Evolutionary conservation across 2,888 invertebrate genomes (phyloP).

Genomic region (Vanessa cardui): DNA sequence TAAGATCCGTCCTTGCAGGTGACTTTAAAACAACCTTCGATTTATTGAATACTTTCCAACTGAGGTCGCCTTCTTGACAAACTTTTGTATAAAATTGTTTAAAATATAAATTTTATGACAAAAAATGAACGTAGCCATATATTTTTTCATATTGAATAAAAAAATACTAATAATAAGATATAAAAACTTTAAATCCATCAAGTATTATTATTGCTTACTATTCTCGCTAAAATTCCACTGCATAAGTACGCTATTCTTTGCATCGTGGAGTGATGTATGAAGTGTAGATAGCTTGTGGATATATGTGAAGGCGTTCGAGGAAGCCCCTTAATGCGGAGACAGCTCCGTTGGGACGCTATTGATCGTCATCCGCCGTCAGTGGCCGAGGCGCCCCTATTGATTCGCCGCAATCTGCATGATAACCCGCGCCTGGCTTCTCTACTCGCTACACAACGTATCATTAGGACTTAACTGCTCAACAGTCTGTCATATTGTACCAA

Average conservation of each 20-base stretch:
- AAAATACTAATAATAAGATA: neutral
- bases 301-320: conserved; percentile 80
- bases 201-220: neutral
- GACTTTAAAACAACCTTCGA: conserved; percentile 19
- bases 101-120: too few species aligned
- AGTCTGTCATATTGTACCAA: neutral
- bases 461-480: conserved; percentile 30
- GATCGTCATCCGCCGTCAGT: conserved; percentile 82
- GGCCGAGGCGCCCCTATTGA: conserved; percentile 80
- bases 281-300: conserved; percentile 71
- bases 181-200: neutral
- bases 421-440: conserved; percentile 77
- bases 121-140: neutral
- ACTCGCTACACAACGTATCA: conserved; percentile 41
- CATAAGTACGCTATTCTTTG: conserved; percentile 30
- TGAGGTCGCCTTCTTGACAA: neutral
- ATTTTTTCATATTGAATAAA: neutral
- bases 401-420: conserved; percentile 83
- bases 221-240: neutral
- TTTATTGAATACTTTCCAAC: neutral
- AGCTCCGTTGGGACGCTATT: conserved; percentile 80
- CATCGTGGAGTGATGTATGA: conserved; percentile 50
- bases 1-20: conserved; percentile 4
- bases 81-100: neutral
- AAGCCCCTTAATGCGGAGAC: conserved; percentile 82